Evolutionary conservation across 2,888 invertebrate genomes (phyloP), one percentile per base, ranked within the genome.

Genomic region (Allolobophora icterica): DNA sequence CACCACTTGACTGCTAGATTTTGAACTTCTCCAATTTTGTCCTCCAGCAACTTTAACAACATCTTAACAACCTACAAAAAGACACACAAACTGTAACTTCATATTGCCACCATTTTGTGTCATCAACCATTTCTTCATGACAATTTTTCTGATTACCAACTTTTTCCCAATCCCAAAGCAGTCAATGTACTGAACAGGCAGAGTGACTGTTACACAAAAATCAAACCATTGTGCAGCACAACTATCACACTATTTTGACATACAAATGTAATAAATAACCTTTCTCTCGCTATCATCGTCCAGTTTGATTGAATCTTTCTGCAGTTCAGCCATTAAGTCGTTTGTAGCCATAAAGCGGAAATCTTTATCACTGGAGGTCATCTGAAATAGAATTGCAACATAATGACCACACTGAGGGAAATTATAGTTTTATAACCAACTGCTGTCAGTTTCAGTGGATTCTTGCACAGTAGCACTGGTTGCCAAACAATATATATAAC

Each of bases 311-410:
- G 98, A 99, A 95, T 99, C 99, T 95, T 99, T 99, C 96, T 99
- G 99, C 93, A 99, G 96, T 96, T 99, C 99, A 91, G 97, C 97
- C 99, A 99, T 99, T 95, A 99, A 96, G 96, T 99, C 99, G 96
- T 99, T 99, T 92, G 99, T 99, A 92, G 99, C 99, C 99, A 99
- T 99, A 96, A 99, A 99, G 93, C 99, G 97, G 95, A 99, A 99
- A 96, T 99, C 99, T 96, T 99, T 96, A 93, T 96, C 96, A 92
- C 94, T 94, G 90, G 95, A 95, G 4, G 95, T 95, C 96, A 96
- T 96, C 95, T 99, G 95, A 71, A 90, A 33, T 38, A 33, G 11
- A 38, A 8, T 42, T 38, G n/a, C 89, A 34, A 45, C 45, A n/a
- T 35, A 19, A 42, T 19, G n/a, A 42, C 45, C 24, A 34, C 30